Conservation (phyloP, 2,113 vertebrate species). For the Talpa occidentalis region DNA sequence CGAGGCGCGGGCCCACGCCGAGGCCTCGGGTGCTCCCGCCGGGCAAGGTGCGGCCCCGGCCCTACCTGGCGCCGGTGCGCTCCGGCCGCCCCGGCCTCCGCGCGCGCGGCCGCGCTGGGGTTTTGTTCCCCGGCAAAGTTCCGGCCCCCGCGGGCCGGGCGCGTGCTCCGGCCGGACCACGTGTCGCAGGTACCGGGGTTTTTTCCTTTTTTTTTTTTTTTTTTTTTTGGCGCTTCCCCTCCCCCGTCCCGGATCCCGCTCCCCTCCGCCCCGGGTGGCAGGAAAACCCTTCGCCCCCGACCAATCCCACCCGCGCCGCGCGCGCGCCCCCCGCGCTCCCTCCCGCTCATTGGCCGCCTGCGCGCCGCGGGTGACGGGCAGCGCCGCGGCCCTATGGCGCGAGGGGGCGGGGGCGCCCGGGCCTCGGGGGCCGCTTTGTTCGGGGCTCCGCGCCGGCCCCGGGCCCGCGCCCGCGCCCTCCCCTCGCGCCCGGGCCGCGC, state of each 20-base stretch:
- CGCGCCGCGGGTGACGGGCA: conserved; percentile 75
- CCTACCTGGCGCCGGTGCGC: not conserved
- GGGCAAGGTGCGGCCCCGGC: not conserved
- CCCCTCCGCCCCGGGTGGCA: conserved; percentile 57
- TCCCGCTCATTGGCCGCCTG: conserved; percentile 73
- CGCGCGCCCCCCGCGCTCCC: conserved; percentile 67
- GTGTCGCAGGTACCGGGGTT: conserved; percentile 64
- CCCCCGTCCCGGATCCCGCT: not conserved
- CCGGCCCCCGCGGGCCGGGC: not conserved
- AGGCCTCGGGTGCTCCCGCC: not conserved
- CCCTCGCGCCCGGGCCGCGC: not conserved
- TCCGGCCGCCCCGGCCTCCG: no score
- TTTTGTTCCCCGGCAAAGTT: conserved; percentile 17
- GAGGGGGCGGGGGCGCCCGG: conserved; percentile 64
- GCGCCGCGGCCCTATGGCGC: conserved; percentile 66
- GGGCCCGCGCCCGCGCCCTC: not conserved
- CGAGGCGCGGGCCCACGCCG: not conserved
- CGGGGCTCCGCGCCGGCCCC: conserved; percentile 39
- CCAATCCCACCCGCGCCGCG: conserved; percentile 76
- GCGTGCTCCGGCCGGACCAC: conserved; percentile 38
- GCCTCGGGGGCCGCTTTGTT: conserved; percentile 78
- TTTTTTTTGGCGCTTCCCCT: not conserved
- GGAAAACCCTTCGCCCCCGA: conserved; percentile 71
- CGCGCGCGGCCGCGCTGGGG: not conserved
- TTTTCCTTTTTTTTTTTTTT: not conserved